These are phyloP conservation scores for Thunnus albacares DNA, from an alignment of 2,797 vertebrate species.

Conservation along the genomic window DNA sequence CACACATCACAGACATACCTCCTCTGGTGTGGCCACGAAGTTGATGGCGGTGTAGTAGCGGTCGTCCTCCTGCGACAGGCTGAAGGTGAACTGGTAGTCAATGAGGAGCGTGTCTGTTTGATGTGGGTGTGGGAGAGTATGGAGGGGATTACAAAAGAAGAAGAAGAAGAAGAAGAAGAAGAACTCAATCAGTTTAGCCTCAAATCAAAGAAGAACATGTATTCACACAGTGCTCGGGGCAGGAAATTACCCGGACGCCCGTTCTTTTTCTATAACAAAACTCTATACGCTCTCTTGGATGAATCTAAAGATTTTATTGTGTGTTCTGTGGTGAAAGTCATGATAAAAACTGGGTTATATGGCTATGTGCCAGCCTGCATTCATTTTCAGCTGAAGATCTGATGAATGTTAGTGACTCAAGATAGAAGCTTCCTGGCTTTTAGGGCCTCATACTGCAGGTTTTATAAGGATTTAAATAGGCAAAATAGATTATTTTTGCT, in stretches of 20 bases:
- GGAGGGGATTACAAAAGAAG: slow-evolving; percentile 25
- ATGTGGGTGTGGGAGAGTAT: slow-evolving; percentile 16
- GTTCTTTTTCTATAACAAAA: slow-evolving; percentile 1
- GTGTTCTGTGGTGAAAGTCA: slow-evolving; percentile 27
- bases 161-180: slow-evolving; percentile 22
- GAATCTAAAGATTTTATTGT: background rate
- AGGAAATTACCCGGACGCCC: slow-evolving; percentile 17
- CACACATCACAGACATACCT: slow-evolving; percentile 84
- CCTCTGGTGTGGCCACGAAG: slow-evolving; percentile 98
- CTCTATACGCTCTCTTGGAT: slow-evolving; percentile 8
- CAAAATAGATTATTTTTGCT: too few species aligned
- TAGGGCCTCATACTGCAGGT: too few species aligned
- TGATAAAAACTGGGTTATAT: background rate
- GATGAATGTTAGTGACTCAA: too few species aligned
- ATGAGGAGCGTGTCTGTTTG: slow-evolving; percentile 95
- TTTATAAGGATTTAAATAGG: too few species aligned
- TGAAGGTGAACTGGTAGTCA: slow-evolving; percentile 99
- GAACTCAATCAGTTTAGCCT: slow-evolving; percentile 41
- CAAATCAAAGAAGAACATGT: slow-evolving; percentile 52
- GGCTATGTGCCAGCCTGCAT: background rate
- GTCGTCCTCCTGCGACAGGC: slow-evolving; percentile 98
- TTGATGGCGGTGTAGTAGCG: slow-evolving; percentile 99
- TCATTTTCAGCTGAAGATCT: too few species aligned
- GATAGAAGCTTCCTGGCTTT: too few species aligned
- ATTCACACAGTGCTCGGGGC: slow-evolving; percentile 31